phyloP scores from a whole-genome alignment of 2,888 invertebrate genomes.

The Eurytoma californica region DNA sequence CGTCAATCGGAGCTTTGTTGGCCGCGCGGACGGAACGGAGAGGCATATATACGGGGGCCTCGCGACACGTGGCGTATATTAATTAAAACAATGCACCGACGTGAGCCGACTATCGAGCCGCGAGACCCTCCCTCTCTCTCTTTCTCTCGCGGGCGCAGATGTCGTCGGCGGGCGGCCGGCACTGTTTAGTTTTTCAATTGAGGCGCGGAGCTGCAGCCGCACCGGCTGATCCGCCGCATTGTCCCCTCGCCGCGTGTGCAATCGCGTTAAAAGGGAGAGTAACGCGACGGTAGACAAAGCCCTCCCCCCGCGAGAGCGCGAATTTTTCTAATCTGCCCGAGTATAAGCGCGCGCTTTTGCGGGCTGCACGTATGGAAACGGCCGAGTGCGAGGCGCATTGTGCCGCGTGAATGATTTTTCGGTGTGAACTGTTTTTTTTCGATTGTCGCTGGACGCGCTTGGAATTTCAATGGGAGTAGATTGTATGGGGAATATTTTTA shows the following conservation, averaged over 20 bases:
- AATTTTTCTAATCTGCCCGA: too few species aligned
- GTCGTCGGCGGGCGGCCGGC: conserved; percentile 54
- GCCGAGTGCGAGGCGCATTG: too few species aligned
- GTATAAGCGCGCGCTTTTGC: too few species aligned
- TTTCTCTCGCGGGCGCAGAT: conserved; percentile 58
- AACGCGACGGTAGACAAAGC: too few species aligned
- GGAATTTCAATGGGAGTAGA: too few species aligned
- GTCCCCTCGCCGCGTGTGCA: conserved; percentile 3
- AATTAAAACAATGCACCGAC: conserved; percentile 70
- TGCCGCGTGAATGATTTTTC: too few species aligned
- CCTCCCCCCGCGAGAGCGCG: too few species aligned
- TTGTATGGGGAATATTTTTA: too few species aligned
- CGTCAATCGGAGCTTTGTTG: conserved; percentile 63
- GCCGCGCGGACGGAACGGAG: conserved; percentile 54
- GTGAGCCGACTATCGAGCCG: conserved; percentile 60
- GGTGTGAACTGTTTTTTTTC: too few species aligned
- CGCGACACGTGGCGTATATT: conserved; percentile 65
- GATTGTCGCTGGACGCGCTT: too few species aligned
- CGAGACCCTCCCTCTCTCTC: conserved; percentile 41
- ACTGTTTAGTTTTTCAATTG: conserved; percentile 53
- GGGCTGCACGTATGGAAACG: too few species aligned
- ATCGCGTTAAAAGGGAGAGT: conserved; percentile 1
- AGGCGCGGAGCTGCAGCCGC: conserved; percentile 7
- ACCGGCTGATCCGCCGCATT: not conserved
- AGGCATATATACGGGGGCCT: conserved; percentile 50